Conservation (phyloP, 1,140 invertebrate genomes). For the Myzus persicae region DNA sequence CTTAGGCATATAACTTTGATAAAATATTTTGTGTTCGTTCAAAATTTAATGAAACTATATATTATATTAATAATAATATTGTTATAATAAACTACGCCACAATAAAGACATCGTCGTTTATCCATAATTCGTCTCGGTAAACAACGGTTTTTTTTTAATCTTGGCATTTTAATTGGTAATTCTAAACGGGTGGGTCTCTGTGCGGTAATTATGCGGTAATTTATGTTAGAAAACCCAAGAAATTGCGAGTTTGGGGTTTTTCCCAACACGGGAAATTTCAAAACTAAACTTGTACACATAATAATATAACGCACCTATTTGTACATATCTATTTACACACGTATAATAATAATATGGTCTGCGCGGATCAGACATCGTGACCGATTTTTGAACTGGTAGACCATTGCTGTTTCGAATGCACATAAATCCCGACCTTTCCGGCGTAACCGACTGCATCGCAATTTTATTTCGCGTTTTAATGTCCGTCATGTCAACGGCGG, state of each 20-base stretch:
- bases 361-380: neutral
- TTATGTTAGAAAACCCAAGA: neutral
- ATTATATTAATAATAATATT: neutral
- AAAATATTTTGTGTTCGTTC: neutral
- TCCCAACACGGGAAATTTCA: neutral
- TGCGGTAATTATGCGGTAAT: neutral
- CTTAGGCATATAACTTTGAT: no score
- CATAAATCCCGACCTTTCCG: conserved; percentile 24
- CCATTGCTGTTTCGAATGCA: neutral
- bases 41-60: neutral
- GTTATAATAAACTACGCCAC: neutral
- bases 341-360: no score
- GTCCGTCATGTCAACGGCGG: neutral
- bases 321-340: neutral
- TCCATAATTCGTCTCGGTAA: neutral
- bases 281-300: neutral
- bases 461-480: conserved; percentile 23
- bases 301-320: neutral
- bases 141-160: neutral
- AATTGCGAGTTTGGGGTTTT: neutral
- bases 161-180: neutral
- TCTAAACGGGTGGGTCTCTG: neutral
- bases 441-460: conserved; percentile 17
- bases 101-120: neutral
- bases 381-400: neutral